These are phyloP conservation scores for Rhabdomys pumilio DNA, from an alignment of 2,797 vertebrate genomes.

Conservation along the genomic window DNA sequence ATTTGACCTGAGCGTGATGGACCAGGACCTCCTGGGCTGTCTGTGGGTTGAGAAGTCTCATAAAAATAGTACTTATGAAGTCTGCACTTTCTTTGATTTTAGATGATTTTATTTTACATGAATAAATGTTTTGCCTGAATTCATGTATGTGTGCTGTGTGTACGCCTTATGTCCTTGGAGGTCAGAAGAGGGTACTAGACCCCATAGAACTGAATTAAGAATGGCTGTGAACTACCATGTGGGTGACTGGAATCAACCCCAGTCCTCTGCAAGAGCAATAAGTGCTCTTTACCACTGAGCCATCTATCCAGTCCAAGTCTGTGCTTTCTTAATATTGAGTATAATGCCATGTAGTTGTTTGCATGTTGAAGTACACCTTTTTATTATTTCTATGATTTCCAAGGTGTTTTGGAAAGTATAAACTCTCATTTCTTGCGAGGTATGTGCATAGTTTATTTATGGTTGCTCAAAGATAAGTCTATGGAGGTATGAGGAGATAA, in stretches of 20 bases:
- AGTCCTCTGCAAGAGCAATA: not conserved
- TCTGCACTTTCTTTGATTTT: not conserved
- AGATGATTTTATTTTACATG: not conserved
- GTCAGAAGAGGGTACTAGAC: not conserved
- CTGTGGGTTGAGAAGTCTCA: not conserved
- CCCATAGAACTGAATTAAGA: not conserved
- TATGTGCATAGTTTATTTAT: slow-evolving; percentile 9
- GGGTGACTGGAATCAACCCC: not conserved
- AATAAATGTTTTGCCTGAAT: not conserved
- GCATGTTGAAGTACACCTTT: slow-evolving; percentile 6
- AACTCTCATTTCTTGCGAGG: not conserved
- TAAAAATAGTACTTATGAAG: slow-evolving; percentile 4
- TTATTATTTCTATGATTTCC: slow-evolving; percentile 41
- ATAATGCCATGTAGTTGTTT: not conserved
- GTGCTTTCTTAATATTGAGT: slow-evolving; percentile 14
- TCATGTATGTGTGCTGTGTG: not conserved
- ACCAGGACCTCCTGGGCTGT: not conserved
- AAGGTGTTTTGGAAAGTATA: slow-evolving; percentile 13
- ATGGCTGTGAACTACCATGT: not conserved
- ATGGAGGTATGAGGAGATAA: not conserved
- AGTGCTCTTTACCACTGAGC: not conserved
- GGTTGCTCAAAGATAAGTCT: not conserved
- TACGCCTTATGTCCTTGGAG: not conserved
- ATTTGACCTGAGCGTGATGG: not conserved
- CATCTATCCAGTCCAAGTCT: not conserved